phyloP scores from a whole-genome alignment of 2,888 invertebrate genomes.

The Thera obeliscata region DNA sequence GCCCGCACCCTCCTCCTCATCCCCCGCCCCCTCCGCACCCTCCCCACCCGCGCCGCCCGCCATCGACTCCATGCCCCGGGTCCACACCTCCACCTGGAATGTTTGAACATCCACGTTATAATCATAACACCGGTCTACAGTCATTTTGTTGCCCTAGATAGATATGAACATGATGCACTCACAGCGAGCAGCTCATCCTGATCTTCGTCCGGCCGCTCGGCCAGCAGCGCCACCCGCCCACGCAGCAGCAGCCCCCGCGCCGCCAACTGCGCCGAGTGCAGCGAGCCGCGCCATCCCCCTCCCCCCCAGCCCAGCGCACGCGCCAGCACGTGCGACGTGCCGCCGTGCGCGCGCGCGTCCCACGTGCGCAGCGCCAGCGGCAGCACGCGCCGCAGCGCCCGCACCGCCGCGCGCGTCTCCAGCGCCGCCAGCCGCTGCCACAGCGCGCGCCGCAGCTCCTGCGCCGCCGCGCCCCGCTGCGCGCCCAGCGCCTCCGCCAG shows the following conservation, averaged over 20 bases:
- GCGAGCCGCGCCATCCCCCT: constrained; percentile 50
- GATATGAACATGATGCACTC: background rate
- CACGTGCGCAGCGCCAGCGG: constrained; percentile 45
- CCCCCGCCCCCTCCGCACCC: constrained; percentile 27
- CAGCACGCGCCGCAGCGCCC: constrained; percentile 44
- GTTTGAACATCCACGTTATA: too few relatives aligned
- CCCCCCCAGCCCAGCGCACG: constrained; percentile 52
- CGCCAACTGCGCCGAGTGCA: constrained; percentile 65
- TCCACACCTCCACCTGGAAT: constrained; percentile 57
- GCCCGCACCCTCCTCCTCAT: constrained; percentile 28
- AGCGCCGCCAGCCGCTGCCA: constrained; percentile 58
- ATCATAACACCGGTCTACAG: too few relatives aligned
- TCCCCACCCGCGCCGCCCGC: constrained; percentile 31
- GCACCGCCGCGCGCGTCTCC: constrained; percentile 40
- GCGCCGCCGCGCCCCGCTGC: constrained; percentile 41
- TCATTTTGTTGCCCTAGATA: too few relatives aligned
- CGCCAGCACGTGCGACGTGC: constrained; percentile 57
- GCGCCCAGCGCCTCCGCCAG: constrained; percentile 43
- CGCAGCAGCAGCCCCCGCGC: constrained; percentile 60
- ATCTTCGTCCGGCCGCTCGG: constrained; percentile 10
- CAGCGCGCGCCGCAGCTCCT: constrained; percentile 65
- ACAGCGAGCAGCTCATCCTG: constrained; percentile 36
- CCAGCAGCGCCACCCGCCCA: constrained; percentile 55
- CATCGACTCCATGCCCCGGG: constrained; percentile 57
- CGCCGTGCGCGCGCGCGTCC: constrained; percentile 52